A percentile compares a stretch with the other conserved stretches of the same genome.
These are phyloP conservation scores for Minunthozetes semirufus DNA, from an alignment of 2,888 invertebrate genomes.

Conservation along the genomic window DNA sequence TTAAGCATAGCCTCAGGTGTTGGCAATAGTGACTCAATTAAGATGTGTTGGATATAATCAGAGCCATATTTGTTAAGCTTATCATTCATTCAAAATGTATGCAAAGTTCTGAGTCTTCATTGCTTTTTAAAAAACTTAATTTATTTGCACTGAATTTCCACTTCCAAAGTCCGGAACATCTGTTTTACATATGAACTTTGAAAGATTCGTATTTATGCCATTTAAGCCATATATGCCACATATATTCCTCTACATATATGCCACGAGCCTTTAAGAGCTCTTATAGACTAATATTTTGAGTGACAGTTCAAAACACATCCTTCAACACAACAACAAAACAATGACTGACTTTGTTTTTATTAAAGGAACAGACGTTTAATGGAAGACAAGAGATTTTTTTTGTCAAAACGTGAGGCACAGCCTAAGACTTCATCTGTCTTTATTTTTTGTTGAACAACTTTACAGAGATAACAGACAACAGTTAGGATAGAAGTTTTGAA, in stretches of 20 bases:
- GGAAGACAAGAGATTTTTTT: not conserved
- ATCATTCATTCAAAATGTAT: not conserved
- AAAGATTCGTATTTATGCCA: not conserved
- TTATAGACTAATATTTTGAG: too few relatives aligned
- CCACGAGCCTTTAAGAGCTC: too few relatives aligned
- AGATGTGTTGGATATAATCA: not conserved
- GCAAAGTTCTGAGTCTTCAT: too few relatives aligned
- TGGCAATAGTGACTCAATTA: conserved; percentile 22
- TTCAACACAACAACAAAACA: not conserved
- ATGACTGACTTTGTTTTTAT: not conserved
- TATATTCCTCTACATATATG: too few relatives aligned
- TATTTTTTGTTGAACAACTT: too few relatives aligned
- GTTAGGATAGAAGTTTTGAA: too few relatives aligned
- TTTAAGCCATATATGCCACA: too few relatives aligned
- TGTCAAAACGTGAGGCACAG: not conserved
- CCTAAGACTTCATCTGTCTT: not conserved
- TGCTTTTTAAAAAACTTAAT: not conserved
- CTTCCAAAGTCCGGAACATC: not conserved
- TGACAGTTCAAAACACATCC: not conserved
- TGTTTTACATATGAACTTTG: not conserved
- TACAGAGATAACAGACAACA: too few relatives aligned
- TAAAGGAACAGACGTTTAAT: not conserved
- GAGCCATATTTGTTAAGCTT: not conserved
- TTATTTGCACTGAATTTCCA: not conserved
- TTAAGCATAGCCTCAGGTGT: conserved; percentile 22